Percentiles rank a stretch among this genome's conserved stretches.
Conservation (phyloP, 2,113 vertebrate species). For the Raphicerus campestris region DNA sequence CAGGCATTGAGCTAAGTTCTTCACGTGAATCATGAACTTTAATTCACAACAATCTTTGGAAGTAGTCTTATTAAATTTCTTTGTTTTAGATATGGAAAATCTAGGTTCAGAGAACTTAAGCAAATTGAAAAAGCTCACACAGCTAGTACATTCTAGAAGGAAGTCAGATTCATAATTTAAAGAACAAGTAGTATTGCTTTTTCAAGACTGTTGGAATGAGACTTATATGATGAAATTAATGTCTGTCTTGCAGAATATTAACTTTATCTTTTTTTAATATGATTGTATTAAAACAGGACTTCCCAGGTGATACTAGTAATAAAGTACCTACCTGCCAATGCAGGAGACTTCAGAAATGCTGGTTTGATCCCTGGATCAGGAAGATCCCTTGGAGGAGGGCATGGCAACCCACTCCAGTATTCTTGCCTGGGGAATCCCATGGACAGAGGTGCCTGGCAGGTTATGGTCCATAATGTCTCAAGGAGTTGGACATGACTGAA, state of each 20-base stretch:
- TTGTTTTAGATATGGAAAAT: neutral
- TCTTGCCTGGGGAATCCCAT: neutral
- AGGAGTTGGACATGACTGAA: neutral
- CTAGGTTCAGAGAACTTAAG: neutral
- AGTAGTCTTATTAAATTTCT: neutral
- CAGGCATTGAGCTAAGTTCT: neutral
- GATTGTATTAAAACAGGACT: neutral
- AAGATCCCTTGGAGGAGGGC: neutral
- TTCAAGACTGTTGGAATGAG: neutral
- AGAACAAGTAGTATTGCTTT: neutral
- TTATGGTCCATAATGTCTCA: neutral
- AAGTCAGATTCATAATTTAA: neutral
- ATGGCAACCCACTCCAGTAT: neutral
- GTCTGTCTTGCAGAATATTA: neutral
- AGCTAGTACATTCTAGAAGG: neutral
- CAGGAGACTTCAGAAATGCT: neutral
- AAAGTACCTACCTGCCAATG: neutral
- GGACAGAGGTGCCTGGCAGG: neutral
- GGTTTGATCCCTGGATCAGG: neutral
- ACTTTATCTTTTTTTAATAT: conserved; percentile 5
- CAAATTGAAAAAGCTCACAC: neutral
- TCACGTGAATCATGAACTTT: neutral
- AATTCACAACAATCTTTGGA: neutral
- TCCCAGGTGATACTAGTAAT: neutral
- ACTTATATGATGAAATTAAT: neutral